Conservation (phyloP, 2,797 vertebrate genomes). For the Lepilemur ruficaudatus region DNA sequence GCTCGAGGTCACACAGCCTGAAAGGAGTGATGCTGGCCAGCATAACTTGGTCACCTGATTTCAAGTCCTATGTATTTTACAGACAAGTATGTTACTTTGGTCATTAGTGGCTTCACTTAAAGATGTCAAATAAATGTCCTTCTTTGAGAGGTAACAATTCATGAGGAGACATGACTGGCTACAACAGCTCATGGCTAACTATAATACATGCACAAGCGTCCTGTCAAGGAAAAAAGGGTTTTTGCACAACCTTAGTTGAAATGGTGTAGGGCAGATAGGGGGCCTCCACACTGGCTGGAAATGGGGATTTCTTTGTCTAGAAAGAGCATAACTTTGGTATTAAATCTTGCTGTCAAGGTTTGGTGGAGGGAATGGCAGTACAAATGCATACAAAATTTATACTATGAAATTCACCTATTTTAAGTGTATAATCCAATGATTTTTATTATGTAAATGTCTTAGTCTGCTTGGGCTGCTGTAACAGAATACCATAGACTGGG, state of each 20-base stretch:
- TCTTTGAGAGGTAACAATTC: neutral
- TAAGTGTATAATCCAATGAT: neutral
- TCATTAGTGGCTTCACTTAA: neutral
- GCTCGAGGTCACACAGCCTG: neutral
- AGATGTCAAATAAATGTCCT: neutral
- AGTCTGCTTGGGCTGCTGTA: neutral
- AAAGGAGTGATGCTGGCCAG: neutral
- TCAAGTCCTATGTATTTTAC: neutral
- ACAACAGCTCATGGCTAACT: neutral
- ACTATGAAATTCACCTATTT: neutral
- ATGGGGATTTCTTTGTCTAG: neutral
- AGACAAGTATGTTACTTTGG: neutral
- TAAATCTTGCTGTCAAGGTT: neutral
- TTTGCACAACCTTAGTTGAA: neutral
- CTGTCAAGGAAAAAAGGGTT: neutral
- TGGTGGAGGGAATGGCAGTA: neutral
- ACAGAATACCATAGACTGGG: neutral
- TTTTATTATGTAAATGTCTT: neutral
- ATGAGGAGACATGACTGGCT: neutral
- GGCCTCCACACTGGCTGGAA: neutral
- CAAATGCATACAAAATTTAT: neutral
- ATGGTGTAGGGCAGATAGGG: neutral
- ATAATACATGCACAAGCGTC: rapidly evolving
- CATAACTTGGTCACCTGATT: neutral
- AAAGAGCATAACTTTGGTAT: neutral